Conservation (phyloP, 2,113 vertebrate genomes). For the Varanus salvator region DNA sequence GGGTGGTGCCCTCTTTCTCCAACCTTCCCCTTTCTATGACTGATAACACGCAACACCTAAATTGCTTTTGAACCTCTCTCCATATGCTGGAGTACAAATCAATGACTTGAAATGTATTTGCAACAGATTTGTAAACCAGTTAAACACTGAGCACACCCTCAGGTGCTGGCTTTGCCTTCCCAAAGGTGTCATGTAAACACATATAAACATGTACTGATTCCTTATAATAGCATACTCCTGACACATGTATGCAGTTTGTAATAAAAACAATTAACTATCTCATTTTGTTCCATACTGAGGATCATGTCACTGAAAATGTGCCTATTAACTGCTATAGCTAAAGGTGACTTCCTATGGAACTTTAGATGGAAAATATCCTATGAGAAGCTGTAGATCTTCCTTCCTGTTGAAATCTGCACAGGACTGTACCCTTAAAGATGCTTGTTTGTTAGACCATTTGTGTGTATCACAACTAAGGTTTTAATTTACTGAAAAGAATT, state of each 20-base stretch:
- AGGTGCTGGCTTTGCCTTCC: background rate
- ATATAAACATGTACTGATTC: too few relatives aligned
- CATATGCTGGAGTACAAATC: background rate
- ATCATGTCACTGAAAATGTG: background rate
- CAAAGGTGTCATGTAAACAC: background rate
- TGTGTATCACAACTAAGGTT: background rate
- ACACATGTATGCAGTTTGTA: background rate
- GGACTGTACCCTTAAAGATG: too few relatives aligned
- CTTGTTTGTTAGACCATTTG: background rate
- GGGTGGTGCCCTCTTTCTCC: background rate
- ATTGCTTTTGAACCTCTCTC: background rate
- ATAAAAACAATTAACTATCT: background rate
- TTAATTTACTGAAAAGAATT: background rate
- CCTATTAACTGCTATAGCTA: background rate
- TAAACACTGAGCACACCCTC: background rate
- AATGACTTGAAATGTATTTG: background rate
- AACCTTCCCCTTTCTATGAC: background rate
- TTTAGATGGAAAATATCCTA: too few relatives aligned
- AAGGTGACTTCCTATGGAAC: too few relatives aligned
- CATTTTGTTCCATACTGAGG: background rate
- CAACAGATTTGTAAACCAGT: background rate
- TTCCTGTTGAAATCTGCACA: too few relatives aligned
- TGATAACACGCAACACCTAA: background rate
- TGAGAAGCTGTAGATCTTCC: too few relatives aligned
- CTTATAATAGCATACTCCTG: background rate